Evolutionary conservation across 1,140 invertebrate genomes (phyloP).

Genomic region (Campoletis sonorensis): DNA sequence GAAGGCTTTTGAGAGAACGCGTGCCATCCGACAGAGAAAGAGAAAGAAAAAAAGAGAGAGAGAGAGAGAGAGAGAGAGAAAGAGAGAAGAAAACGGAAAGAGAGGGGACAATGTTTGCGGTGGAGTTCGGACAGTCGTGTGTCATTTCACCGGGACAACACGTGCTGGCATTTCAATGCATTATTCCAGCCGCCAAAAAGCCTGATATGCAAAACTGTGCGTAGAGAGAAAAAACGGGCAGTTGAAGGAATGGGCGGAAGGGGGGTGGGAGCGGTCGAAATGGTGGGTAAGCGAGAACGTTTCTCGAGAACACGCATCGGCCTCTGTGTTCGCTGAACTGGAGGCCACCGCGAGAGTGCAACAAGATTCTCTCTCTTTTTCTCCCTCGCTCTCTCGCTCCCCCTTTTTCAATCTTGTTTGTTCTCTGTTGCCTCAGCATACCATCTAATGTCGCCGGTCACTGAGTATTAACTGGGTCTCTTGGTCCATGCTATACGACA

Average conservation of each 20-base stretch:
- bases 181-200: constrained; percentile 73
- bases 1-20: constrained; percentile 4
- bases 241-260: too few species aligned
- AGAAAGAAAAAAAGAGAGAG: constrained; percentile 6
- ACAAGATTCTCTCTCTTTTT: not conserved
- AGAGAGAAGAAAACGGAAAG: not conserved
- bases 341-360: constrained; percentile 22
- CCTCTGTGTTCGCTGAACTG: constrained; percentile 47
- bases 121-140: constrained; percentile 67
- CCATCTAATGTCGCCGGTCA: constrained; percentile 38
- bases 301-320: constrained; percentile 44
- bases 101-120: constrained; percentile 60
- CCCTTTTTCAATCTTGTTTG: not conserved
- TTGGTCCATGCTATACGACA: not conserved
- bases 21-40: constrained; percentile 27
- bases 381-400: too few species aligned
- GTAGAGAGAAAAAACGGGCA: not conserved
- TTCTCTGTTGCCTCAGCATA: constrained; percentile 10
- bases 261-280: too few species aligned
- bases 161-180: constrained; percentile 74
- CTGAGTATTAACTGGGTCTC: constrained; percentile 45
- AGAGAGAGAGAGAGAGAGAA: constrained; percentile 26
- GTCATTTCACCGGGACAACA: constrained; percentile 70
- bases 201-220: constrained; percentile 70
- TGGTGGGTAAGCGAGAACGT: constrained; percentile 42